Base-by-base conservation (phyloP, 2,113 vertebrate genomes). In the Suncus etruscus region DNA sequence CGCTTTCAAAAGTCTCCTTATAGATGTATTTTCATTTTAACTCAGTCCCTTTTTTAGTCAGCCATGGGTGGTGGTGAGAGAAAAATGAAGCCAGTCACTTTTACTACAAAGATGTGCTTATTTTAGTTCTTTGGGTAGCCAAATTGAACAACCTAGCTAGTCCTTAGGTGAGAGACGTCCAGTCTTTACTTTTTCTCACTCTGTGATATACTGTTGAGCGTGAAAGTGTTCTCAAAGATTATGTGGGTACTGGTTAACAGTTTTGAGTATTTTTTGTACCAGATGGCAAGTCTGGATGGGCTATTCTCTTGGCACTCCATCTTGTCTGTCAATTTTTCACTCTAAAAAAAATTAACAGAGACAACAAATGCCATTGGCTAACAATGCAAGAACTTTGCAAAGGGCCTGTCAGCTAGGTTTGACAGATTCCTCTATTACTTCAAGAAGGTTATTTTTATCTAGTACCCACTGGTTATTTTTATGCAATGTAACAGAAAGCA, bases 401-500 rank as follows among this genome's bases (percentile, higher is more conserved):
- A 95, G 87, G 92, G 92, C 82, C 93, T 39, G 82, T 78, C 79
- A 83, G 68, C 77, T 84, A 88, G 95, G 92, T 87, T n/a, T n/a
- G 94, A 89, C 87, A 81, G 78, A 94, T 79, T 82, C 94, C 86
- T 93, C 90, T 32, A 94, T 87, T 95, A 84, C 90, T 96, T 78
- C 81, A 92, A 97, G 74, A 3, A 3, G 91, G 39, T 61, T 89
- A 79, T 94, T 94, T 96, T 96, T 96, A 95, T 92, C 77, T 75
- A 95, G 90, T 92, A 97, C 70, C 45, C 39, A 47, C 70, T 61
- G 91, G 50, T 22, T 89, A 79, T 94, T 94, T 96, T 96, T 96
- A 95, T 92, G 75, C 77, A 95, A 89, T 92, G 97, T 39, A 94
- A 94, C 94, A 96, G 95, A 95, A 96, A 97, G 95, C 90, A 97